Evolutionary conservation across 2,888 invertebrate species (phyloP), one percentile per base, ranked within the genome.

Genomic region (Hypolimnas misippus): DNA sequence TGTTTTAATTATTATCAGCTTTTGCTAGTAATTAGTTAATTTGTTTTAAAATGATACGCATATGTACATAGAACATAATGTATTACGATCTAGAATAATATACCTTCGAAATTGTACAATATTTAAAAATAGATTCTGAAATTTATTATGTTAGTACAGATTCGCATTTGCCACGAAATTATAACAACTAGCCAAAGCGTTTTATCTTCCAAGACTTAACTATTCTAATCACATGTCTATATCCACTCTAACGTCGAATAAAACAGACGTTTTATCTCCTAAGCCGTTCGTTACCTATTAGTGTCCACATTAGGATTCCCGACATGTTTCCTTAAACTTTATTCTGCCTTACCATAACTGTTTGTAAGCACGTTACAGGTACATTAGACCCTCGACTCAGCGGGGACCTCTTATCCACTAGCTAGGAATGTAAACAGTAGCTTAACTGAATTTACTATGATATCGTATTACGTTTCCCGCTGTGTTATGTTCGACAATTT

Each of bases 291-390:
- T 53, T 29, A 49, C 2, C 50, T 21, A 40, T 64, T 52, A 54
- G 21, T 33, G 58, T 57, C 65, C 38, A 40, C 25, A 25, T 35
- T n/a, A 33, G 44, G 33, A 57, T 49, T 21, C 25, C 49, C n/a
- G 52, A 55, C 50, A 25, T 46, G 55, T 60, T 50, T 68, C 57
- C 54, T 62, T 64, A 51, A 68, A 70, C 51, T 73, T 73, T 73
- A 73, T 70, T 19, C 16, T 25, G 46, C 44, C 44, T 50, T 31
- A 46, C 49, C 25, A 19, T 70, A 80, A 81, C 78, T 78, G 75
- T 73, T 72, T 65, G 72, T 35, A 74, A 76, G 76, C 82, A 82
- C 82, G 82, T 78, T 52, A 51, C 49, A 14, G 31, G 49, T 53
- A 46, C 51, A 65, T 70, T 62, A 74, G 69, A 71, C 42, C 53